phyloP scores from a whole-genome alignment of 2,888 invertebrate genomes.

The Trisateles emortualis region DNA sequence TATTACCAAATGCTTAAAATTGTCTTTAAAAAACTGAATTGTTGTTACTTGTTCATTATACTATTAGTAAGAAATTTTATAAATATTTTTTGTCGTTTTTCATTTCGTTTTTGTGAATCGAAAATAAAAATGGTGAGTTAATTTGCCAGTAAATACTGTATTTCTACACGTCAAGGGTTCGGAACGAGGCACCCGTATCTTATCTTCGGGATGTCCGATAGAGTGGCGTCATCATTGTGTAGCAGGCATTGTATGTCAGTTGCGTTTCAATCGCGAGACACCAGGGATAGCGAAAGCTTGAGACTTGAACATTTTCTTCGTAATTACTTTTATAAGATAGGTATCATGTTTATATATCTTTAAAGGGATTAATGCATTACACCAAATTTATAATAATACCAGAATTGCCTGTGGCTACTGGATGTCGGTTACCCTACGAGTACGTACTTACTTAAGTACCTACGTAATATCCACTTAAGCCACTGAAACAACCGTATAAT shows the following conservation, averaged over 20 bases:
- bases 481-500: no score
- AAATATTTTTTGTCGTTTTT: not conserved
- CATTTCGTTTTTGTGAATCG: not conserved
- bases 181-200: slow-evolving; percentile 62
- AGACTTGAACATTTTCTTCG: slow-evolving; percentile 46
- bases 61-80: no score
- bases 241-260: slow-evolving; percentile 62
- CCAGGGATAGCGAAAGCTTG: slow-evolving; percentile 57
- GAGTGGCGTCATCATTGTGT: slow-evolving; percentile 61
- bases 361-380: not conserved
- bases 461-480: no score
- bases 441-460: no score
- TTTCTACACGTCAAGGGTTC: slow-evolving; percentile 58
- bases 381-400: no score
- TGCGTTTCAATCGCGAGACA: slow-evolving; percentile 59
- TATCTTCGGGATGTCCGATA: slow-evolving; percentile 71
- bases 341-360: not conserved
- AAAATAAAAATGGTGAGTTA: slow-evolving; percentile 21
- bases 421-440: no score
- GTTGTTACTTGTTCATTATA: no score
- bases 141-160: slow-evolving; percentile 33
- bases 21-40: no score
- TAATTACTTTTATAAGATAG: not conserved
- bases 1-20: no score
- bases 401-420: no score